Evolutionary conservation across 2,888 invertebrate genomes (phyloP).

Genomic region (Gnatocerus cornutus): DNA sequence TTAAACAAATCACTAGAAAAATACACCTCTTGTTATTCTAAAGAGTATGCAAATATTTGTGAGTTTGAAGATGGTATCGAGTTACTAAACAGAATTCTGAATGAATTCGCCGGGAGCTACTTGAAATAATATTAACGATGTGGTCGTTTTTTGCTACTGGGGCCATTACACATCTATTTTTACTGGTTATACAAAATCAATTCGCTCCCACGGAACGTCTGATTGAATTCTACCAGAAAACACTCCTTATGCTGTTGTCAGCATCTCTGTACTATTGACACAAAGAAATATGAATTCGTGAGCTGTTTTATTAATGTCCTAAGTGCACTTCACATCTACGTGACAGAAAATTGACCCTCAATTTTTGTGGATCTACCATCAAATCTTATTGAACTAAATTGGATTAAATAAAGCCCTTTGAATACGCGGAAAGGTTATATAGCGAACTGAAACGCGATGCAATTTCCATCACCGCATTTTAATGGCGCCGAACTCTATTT

Average conservation of each 20-base stretch:
- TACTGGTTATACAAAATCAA: too few species aligned
- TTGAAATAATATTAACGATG: too few species aligned
- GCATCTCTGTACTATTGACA: neutral
- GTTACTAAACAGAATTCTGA: too few species aligned
- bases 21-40: neutral
- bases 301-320: constrained; percentile 1
- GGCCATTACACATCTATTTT: too few species aligned
- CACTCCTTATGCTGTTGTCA: neutral
- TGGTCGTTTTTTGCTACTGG: too few species aligned
- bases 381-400: neutral
- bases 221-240: neutral
- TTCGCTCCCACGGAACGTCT: too few species aligned
- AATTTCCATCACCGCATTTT: too few species aligned
- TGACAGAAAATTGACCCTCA: neutral
- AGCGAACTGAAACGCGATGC: too few species aligned
- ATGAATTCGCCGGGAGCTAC: too few species aligned
- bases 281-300: neutral
- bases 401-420: neutral
- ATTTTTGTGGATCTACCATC: neutral
- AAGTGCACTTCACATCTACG: neutral
- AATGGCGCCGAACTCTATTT: too few species aligned
- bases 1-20: constrained; percentile 21
- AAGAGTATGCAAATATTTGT: constrained; percentile 13
- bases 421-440: too few species aligned
- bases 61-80: neutral